These are phyloP conservation scores for Lasioglossum villosulum DNA, from an alignment of 2,888 invertebrate species.

Conservation along the genomic window DNA sequence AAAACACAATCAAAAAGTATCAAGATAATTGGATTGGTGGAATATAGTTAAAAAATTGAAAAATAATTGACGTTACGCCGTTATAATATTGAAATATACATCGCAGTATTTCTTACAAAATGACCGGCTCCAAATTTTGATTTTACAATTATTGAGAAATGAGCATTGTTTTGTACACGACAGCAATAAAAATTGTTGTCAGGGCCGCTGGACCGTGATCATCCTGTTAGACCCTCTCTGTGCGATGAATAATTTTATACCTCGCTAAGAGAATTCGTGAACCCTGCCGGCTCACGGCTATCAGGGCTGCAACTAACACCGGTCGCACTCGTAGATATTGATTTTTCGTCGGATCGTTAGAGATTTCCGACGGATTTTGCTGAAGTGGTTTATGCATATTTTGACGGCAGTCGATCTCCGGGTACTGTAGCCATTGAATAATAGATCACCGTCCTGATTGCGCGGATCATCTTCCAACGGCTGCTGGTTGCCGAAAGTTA, in stretches of 20 bases:
- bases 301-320: not conserved
- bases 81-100: no score
- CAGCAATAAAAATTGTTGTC: no score
- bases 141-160: no score
- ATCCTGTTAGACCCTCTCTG: not conserved
- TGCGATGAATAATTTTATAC: not conserved
- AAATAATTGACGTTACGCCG: no score
- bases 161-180: no score
- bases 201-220: no score
- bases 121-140: no score
- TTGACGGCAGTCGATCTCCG: not conserved
- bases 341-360: constrained; percentile 1
- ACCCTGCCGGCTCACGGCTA: not conserved
- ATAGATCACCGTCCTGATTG: constrained; percentile 14
- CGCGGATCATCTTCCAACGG: not conserved
- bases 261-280: not conserved
- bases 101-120: no score
- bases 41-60: no score
- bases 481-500: not conserved
- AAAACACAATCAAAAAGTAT: no score
- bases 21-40: no score
- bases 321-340: not conserved
- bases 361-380: constrained; percentile 1
- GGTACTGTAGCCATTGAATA: constrained; percentile 8
- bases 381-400: constrained; percentile 1